Conservation (phyloP, 2,113 vertebrate genomes). For the Megaceryle torquata region DNA sequence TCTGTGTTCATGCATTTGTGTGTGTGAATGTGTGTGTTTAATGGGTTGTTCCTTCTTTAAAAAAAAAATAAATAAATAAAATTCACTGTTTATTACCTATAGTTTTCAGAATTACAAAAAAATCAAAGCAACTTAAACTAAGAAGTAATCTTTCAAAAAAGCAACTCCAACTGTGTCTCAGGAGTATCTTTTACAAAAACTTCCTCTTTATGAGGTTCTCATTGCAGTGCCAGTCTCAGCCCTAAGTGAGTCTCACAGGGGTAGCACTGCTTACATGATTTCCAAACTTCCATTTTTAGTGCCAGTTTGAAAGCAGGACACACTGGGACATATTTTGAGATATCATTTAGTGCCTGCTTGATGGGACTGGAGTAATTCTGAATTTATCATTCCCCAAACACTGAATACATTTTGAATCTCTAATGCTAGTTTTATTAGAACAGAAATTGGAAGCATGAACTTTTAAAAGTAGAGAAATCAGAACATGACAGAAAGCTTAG, state of each 20-base stretch:
- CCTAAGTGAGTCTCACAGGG: background rate
- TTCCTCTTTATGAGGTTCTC: background rate
- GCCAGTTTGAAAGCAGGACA: background rate
- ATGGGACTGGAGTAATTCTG: background rate
- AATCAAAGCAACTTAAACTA: background rate
- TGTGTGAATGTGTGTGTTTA: background rate
- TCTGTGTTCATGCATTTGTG: background rate
- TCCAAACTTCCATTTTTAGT: background rate
- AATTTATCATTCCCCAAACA: background rate
- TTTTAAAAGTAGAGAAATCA: background rate
- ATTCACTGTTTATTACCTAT: background rate
- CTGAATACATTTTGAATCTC: background rate
- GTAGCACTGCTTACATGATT: background rate
- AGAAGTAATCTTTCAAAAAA: background rate
- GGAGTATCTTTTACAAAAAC: background rate
- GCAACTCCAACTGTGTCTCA: background rate
- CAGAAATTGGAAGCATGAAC: background rate
- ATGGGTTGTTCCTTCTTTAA: background rate
- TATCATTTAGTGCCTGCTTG: background rate
- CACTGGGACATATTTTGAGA: background rate
- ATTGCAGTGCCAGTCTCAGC: background rate
- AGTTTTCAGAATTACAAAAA: background rate
- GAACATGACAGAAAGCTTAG: background rate
- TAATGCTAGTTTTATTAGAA: background rate
- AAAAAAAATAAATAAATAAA: background rate